Evolutionary conservation across 2,888 invertebrate species (phyloP).

Genomic region (Rosalia funebris): DNA sequence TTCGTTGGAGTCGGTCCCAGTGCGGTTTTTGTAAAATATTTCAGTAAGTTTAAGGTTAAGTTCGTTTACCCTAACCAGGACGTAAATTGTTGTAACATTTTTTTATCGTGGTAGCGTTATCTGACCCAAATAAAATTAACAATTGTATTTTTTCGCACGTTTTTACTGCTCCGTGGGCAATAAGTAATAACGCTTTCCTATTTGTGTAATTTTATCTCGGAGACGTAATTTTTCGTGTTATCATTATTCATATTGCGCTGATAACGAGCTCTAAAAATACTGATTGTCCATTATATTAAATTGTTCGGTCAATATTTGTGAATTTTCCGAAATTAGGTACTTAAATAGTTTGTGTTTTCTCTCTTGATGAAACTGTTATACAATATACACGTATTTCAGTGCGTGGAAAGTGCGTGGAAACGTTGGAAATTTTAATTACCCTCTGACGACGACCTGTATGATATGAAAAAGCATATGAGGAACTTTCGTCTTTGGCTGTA

Average conservation of each 20-base stretch:
- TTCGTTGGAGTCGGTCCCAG: no score
- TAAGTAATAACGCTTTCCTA: neutral
- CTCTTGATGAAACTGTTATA: no score
- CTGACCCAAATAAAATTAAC: conserved; percentile 2
- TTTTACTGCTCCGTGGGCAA: neutral
- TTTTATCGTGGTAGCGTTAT: neutral
- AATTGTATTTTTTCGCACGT: neutral
- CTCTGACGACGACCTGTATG: no score
- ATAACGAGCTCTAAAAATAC: conserved; percentile 7
- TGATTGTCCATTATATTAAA: conserved; percentile 8
- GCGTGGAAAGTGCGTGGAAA: no score
- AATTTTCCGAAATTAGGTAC: neutral
- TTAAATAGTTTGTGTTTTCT: neutral
- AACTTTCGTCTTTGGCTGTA: no score
- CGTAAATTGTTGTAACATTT: neutral
- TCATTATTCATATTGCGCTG: conserved; percentile 1
- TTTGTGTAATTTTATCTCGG: neutral
- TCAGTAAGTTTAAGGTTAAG: conserved; percentile 17
- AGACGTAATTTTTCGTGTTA: no score
- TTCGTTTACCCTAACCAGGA: conserved; percentile 15
- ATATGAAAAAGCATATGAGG: no score
- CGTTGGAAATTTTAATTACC: no score
- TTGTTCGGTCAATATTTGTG: conserved; percentile 15
- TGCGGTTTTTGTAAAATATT: conserved; percentile 7
- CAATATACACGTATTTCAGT: no score